Conservation (phyloP, 2,888 invertebrate species). For the Clusia tigrina region DNA sequence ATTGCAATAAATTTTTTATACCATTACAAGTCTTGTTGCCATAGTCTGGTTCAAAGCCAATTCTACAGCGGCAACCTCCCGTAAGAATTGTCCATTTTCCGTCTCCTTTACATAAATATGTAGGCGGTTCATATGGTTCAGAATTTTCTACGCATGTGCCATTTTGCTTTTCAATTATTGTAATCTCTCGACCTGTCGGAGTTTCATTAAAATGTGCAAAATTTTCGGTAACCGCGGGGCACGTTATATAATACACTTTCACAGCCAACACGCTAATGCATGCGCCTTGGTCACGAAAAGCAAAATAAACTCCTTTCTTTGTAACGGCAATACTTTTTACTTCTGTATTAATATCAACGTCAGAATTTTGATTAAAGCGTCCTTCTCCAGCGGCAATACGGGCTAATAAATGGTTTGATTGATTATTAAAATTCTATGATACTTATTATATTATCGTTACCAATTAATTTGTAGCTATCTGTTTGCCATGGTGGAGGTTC, state of each 20-base stretch:
- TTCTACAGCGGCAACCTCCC: constrained; percentile 92
- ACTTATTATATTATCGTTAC: constrained; percentile 63
- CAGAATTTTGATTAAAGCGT: constrained; percentile 88
- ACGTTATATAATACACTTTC: constrained; percentile 93
- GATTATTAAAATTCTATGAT: constrained; percentile 30
- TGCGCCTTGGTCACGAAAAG: constrained; percentile 97
- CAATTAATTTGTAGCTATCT: constrained; percentile 91
- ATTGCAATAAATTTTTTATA: constrained; percentile 47
- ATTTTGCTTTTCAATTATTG: constrained; percentile 88
- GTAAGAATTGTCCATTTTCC: constrained; percentile 94
- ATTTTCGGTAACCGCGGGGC: constrained; percentile 90
- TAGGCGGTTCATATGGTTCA: constrained; percentile 75
- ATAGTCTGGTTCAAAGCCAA: constrained; percentile 89
- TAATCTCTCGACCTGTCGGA: constrained; percentile 90
- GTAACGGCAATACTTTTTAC: constrained; percentile 92
- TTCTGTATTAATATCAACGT: constrained; percentile 92
- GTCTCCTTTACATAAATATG: constrained; percentile 84
- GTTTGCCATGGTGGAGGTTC: constrained; percentile 96
- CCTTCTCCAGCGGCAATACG: constrained; percentile 96
- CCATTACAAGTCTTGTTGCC: constrained; percentile 85
- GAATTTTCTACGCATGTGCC: constrained; percentile 94
- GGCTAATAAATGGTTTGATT: constrained; percentile 45
- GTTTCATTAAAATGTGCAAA: constrained; percentile 94
- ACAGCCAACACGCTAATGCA: constrained; percentile 96
- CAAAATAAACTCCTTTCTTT: constrained; percentile 96